A percentile compares a stretch with the other conserved stretches of the same genome.
Evolutionary conservation across 2,797 vertebrate genomes (phyloP).

Genomic region (Catamblyrhynchus diadema): DNA sequence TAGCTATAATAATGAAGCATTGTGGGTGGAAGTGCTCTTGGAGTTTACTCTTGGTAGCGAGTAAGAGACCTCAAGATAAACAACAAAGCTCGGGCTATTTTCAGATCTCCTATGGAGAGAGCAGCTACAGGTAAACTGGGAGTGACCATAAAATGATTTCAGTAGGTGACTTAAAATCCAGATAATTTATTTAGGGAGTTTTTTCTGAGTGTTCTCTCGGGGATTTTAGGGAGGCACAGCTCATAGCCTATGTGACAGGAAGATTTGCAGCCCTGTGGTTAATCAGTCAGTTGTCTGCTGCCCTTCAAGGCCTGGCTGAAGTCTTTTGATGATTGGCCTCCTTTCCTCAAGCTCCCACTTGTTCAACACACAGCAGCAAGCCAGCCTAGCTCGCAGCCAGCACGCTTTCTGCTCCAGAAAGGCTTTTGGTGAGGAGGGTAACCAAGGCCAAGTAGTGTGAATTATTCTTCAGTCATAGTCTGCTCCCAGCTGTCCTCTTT

Average conservation of each 20-base stretch:
- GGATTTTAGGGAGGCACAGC: neutral
- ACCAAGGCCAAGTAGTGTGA: neutral
- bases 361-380: rapidly evolving
- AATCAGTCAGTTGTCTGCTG: neutral
- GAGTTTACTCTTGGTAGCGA: neutral
- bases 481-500: neutral
- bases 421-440: neutral
- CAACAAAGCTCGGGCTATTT: neutral
- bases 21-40: neutral
- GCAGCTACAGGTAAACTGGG: neutral
- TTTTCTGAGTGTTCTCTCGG: neutral
- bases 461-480: neutral
- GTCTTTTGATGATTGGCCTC: neutral
- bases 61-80: neutral
- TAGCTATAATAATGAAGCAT: neutral
- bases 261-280: neutral
- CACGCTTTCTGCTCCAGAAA: neutral
- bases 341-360: neutral
- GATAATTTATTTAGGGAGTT: neutral
- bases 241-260: rapidly evolving
- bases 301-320: neutral
- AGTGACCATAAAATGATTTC: neutral
- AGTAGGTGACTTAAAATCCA: neutral
- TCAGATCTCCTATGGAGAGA: neutral
- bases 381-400: neutral